Conservation (phyloP, 2,113 vertebrate species). For the Petrocephalus microphthalmus region DNA sequence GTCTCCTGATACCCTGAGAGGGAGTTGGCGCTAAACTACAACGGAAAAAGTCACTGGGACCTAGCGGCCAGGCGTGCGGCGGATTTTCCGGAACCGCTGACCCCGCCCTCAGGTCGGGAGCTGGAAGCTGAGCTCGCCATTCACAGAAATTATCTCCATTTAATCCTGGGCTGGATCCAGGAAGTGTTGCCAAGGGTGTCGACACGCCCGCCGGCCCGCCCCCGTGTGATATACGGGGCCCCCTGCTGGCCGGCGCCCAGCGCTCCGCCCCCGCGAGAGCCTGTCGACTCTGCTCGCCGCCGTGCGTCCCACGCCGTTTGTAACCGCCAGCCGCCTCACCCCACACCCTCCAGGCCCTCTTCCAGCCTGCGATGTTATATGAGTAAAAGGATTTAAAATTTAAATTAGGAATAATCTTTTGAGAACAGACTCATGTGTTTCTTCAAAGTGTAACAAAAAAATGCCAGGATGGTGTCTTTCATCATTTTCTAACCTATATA, state of each 20-base stretch:
- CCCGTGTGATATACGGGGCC: neutral
- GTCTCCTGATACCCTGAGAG: neutral
- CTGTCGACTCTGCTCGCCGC: conserved; percentile 17
- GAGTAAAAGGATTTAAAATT: conserved; percentile 35
- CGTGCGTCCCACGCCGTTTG: neutral
- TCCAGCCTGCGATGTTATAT: conserved; percentile 5
- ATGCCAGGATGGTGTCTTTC: conserved; percentile 8
- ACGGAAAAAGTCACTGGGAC: neutral
- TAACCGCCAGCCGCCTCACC: neutral
- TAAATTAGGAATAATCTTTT: conserved; percentile 38
- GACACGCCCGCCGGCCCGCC: neutral
- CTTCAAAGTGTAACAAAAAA: conserved; percentile 20
- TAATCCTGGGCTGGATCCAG: conserved; percentile 25
- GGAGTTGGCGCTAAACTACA: neutral
- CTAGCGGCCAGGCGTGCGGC: neutral
- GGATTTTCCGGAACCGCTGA: neutral
- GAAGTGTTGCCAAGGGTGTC: neutral
- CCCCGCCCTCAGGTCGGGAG: neutral
- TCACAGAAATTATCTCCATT: conserved; percentile 10
- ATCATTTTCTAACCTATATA: conserved; percentile 13
- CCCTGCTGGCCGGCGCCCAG: conserved; percentile 13
- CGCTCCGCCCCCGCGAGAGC: neutral
- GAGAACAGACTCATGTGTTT: conserved; percentile 24
- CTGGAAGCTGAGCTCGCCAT: neutral
- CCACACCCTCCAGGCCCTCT: neutral